These are phyloP conservation scores for Scotopteryx bipunctaria DNA, from an alignment of 2,888 invertebrate species.

Conservation along the genomic window DNA sequence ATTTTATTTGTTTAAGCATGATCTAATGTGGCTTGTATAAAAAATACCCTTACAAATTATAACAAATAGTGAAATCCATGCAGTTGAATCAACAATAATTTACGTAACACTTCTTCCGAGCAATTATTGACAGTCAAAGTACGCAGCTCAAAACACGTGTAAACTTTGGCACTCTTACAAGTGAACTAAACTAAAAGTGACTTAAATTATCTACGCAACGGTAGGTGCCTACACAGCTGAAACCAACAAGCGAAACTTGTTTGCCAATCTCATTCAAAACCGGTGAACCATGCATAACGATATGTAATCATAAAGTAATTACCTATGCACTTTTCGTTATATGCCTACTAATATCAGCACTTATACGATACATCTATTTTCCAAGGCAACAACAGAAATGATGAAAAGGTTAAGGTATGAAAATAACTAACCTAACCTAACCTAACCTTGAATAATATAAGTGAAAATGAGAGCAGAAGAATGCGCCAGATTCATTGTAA, in stretches of 20 bases:
- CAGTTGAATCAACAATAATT: too few species aligned
- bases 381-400: too few species aligned
- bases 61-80: too few species aligned
- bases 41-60: too few species aligned
- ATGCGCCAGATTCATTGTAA: constrained; percentile 8
- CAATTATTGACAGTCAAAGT: neutral
- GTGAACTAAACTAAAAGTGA: constrained; percentile 6
- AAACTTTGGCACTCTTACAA: constrained; percentile 7
- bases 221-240: neutral
- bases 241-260: constrained; percentile 10
- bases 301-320: constrained; percentile 1
- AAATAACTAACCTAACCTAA: too few species aligned
- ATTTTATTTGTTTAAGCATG: too few species aligned
- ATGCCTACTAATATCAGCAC: neutral
- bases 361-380: too few species aligned
- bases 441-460: constrained; percentile 2
- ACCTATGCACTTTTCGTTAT: neutral
- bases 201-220: neutral
- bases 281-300: constrained; percentile 8
- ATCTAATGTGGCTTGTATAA: too few species aligned
- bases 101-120: too few species aligned
- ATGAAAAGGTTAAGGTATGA: too few species aligned
- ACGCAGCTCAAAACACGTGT: constrained; percentile 14
- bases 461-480: neutral
- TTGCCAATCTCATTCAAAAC: constrained; percentile 3